Evolutionary conservation across 2,797 vertebrate species (phyloP), one percentile per base, ranked within the genome.

Genomic region (Lepus oiostolus): DNA sequence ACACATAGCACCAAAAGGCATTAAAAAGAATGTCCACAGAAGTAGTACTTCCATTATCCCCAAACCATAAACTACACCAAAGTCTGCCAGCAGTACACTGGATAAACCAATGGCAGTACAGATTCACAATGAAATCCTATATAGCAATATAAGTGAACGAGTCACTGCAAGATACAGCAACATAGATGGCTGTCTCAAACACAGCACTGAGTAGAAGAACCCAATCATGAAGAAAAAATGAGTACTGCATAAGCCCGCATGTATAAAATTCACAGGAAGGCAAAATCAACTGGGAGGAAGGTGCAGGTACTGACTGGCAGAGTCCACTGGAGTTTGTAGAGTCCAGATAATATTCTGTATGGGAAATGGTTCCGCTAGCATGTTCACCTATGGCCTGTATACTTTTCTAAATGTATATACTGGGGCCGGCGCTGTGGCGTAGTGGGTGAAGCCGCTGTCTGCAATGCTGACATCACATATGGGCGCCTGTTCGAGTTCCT

Each of bases 331-430:
- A 7, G 65, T 32, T 74, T 50, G 65, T 26, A 24, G 54, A 47
- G 4, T 30, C 42, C 26, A 4, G 26, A 21, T 11, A 28, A 77
- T n/a, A 47, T 76, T 88, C 70, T n/a, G 2, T 9, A 21, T 30
- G 28, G 50, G 32, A 58, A 14, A 24, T 32, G 12, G n/a, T 47
- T 77, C 75, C 50, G 32, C 4, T n/a, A 8, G 42, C 10, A 9
- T 62, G 24, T 13, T 58, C 54, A 58, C 54, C 19, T 4, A 16
- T 47, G 72, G 72, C 42, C 8, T 35, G 52, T 26, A 16, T 19
- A 32, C 32, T 86, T 89, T 88, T 62, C 88, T 77, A 89, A 74
- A 65, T 72, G 58, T 11, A 22, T 58, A 30, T 54, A 38, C 38
- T 38, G 38, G 38, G 38, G 38, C 38, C 38, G 38, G 38, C 38